Base-by-base conservation (phyloP, 2,113 vertebrate species). In the Macrotus californicus region DNA sequence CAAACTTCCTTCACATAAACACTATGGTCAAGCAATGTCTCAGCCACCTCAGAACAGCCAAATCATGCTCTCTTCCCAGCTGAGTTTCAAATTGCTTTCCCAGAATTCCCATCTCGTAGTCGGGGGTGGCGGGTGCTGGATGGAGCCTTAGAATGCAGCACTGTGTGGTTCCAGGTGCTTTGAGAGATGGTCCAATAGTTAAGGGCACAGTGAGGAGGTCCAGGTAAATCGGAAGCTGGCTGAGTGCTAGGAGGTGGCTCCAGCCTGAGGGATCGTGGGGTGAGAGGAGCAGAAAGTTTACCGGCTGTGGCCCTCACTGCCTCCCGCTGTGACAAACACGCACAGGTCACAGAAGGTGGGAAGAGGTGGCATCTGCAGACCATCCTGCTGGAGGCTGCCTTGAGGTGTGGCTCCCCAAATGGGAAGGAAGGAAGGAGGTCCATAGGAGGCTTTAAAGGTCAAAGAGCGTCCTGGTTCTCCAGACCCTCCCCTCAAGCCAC, bases 221-320 rank as follows among this genome's bases (percentile, higher is more conserved):
- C 6, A 10, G 21, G 50, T 11, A 39, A n/a, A 13, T 7, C 61
- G 11, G 64, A 88, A 21, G n/a, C 66, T 7, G 50, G 1, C 70
- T 14, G 9, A 36, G 2, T 8, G 22, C 56, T 6, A 14, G 92
- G 46, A 6, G 8, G 7, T 0, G 5, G 59, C 7, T 18, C 54
- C 31, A 0, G 64, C 46, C 39, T 7, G 64, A 64, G 56, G 22
- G 39, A 46, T 15, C 2, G 5, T 5, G 6, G 14, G 29, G 59
- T 6, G 77, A 59, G 39, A 24, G 54, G 34, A 34, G 11, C 48
- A 16, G 56, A 13, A 13, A 31, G 21, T 34, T 10, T 64, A 13
- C 22, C 41, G 1, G 2, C n/a, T 9, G 31, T 19, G 0, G 43
- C 77, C 14, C 26, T 12, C 7, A n/a, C 48, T 4, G 10, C 11